Conservation (phyloP, 2,113 vertebrate genomes). For the Crotalus horridus region DNA sequence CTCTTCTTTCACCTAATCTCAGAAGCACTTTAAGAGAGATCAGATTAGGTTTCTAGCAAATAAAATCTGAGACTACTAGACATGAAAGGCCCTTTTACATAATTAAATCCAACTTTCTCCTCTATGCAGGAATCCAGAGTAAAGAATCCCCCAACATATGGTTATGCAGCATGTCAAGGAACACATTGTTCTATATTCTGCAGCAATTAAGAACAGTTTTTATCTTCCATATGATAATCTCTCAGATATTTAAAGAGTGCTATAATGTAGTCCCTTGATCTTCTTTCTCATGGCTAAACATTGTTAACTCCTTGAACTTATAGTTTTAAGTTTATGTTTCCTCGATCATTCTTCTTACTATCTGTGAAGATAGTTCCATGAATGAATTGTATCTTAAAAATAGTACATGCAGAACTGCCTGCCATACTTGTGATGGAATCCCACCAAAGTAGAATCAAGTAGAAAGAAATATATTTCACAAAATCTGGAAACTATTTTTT, state of each 20-base stretch:
- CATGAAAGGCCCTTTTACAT: background rate
- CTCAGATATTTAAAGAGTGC: background rate
- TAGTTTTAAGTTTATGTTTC: background rate
- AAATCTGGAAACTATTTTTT: background rate
- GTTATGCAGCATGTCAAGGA: background rate
- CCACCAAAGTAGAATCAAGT: background rate
- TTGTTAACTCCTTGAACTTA: background rate
- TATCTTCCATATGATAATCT: background rate
- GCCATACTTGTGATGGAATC: background rate
- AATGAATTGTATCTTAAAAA: background rate
- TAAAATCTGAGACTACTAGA: background rate
- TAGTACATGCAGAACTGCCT: background rate
- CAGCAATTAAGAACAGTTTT: background rate
- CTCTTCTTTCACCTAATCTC: background rate
- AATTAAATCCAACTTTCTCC: background rate
- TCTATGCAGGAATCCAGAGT: background rate
- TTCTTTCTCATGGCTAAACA: background rate
- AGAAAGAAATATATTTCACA: background rate
- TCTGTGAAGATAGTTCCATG: background rate
- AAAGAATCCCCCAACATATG: background rate
- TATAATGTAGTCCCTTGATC: background rate
- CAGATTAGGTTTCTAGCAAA: background rate
- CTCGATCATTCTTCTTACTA: background rate
- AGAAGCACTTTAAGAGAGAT: background rate
- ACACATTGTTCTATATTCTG: background rate